phyloP scores from a whole-genome alignment of 2,797 vertebrate species.

The Oryzias dopingdopingensis region DNA sequence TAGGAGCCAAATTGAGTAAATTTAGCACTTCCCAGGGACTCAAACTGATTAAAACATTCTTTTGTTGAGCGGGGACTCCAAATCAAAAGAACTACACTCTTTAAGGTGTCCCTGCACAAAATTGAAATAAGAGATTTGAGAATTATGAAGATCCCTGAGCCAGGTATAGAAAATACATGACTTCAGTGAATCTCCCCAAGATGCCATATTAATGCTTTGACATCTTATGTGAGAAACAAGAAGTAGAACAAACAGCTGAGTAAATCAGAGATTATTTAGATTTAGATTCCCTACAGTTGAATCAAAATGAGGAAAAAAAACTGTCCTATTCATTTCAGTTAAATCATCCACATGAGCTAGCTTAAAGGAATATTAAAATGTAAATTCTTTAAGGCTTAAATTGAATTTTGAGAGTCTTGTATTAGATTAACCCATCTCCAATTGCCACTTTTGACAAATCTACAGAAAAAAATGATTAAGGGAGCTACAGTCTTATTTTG shows the following conservation, averaged over 20 bases:
- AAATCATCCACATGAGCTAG: background rate
- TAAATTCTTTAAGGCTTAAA: too few relatives aligned
- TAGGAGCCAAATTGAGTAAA: constrained; percentile 36
- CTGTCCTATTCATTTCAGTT: background rate
- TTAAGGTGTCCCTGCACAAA: constrained; percentile 32
- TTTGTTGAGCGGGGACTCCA: constrained; percentile 34
- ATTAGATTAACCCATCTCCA: background rate
- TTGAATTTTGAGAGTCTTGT: too few relatives aligned
- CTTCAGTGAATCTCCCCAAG: constrained; percentile 40
- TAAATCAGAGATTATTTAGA: constrained; percentile 27
- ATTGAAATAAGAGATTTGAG: constrained; percentile 42
- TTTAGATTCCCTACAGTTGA: constrained; percentile 15
- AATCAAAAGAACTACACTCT: constrained; percentile 44
- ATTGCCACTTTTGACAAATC: constrained; percentile 7
- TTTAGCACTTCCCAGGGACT: constrained; percentile 46
- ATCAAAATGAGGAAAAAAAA: constrained; percentile 8
- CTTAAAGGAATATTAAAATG: constrained; percentile 1
- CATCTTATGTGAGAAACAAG: constrained; percentile 25
- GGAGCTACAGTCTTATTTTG: background rate
- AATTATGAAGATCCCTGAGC: constrained; percentile 33
- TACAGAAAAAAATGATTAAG: background rate
- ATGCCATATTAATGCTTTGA: constrained; percentile 38
- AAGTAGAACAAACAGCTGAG: constrained; percentile 38
- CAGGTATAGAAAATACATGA: constrained; percentile 35
- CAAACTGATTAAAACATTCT: constrained; percentile 53